Evolutionary conservation across 2,113 vertebrate species (phyloP), one percentile per base, ranked within the genome.

Genomic region (Phocoena sinus): DNA sequence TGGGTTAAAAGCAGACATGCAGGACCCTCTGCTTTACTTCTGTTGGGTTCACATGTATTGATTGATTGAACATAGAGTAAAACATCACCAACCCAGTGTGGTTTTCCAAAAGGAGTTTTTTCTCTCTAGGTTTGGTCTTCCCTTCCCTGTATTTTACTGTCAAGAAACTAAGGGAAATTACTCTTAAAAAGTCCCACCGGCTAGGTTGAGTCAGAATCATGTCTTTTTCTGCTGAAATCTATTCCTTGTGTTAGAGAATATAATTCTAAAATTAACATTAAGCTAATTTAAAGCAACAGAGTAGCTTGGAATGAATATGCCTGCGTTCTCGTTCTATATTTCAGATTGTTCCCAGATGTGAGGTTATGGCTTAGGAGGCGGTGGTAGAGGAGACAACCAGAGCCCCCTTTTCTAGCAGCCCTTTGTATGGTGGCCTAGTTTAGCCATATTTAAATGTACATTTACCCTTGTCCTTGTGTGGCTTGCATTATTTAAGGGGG

Each of bases 161-260:
- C 28, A 92, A 80, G 80, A 95, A 94, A 60, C 90, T 82, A 44
- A 89, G 88, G 26, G 81, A 96, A 96, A 96, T 80, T 82, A 97
- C 68, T 36, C 86, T 95, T 92, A 41, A 92, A 87, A 96, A 83
- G 50, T 74, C 50, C 70, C 58, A 44, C n/a, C 67, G 89, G 56
- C 85, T 91, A 73, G 71, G 62, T 81, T 95, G 77, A 97, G 73
- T 93, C 95, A 96, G 56, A 95, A 56, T 92, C 62, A 50, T 60
- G 18, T 63, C 41, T 93, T 92, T 95, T 95, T 68, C 38, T 97
- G 68, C 88, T 95, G 76, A 95, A 92, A 95, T 97, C 31, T 67
- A 3, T 84, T 96, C 86, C 68, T 86, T 91, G 13, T 94, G 38
- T 85, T 97, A 25, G 58, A 95, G 63, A 36, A n/a, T 68, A 20